Evolutionary conservation across 2,113 vertebrate genomes (phyloP).

Genomic region (Cygnus atratus): DNA sequence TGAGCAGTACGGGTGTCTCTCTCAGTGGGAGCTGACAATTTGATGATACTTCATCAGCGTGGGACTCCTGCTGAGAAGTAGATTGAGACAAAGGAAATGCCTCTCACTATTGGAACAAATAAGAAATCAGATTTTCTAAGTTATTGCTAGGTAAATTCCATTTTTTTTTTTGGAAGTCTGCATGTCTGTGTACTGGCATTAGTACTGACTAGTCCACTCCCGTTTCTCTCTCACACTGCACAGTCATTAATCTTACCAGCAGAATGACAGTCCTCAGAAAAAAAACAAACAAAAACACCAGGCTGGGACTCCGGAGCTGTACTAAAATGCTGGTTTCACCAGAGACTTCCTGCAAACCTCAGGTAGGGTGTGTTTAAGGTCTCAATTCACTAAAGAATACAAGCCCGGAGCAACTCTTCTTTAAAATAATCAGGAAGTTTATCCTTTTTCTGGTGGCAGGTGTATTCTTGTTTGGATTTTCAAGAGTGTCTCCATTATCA

Average conservation of each 20-base stretch:
- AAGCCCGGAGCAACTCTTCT: background rate
- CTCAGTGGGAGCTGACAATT: conserved; percentile 79
- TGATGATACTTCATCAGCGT: conserved; percentile 78
- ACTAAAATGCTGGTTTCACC: background rate
- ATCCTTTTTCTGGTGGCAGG: background rate
- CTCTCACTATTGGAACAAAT: conserved; percentile 65
- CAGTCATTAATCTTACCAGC: background rate
- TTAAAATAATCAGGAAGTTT: background rate
- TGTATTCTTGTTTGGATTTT: background rate
- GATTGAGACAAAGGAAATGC: conserved; percentile 77
- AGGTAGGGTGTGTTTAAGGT: background rate
- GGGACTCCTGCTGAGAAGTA: conserved; percentile 72
- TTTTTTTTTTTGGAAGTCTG: conserved; percentile 23
- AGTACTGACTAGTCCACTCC: background rate
- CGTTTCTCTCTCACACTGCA: background rate
- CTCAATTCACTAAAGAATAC: background rate
- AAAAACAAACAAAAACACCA: background rate
- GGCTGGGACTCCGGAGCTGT: background rate
- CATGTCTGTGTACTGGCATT: background rate
- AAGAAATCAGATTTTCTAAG: conserved; percentile 59
- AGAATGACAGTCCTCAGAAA: background rate
- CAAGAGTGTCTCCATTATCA: background rate
- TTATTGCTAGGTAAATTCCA: conserved; percentile 1
- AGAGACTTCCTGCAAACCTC: background rate
- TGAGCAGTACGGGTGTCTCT: conserved; percentile 21